These are phyloP conservation scores for Falco cherrug DNA, from an alignment of 2,797 vertebrate species.

Conservation along the genomic window DNA sequence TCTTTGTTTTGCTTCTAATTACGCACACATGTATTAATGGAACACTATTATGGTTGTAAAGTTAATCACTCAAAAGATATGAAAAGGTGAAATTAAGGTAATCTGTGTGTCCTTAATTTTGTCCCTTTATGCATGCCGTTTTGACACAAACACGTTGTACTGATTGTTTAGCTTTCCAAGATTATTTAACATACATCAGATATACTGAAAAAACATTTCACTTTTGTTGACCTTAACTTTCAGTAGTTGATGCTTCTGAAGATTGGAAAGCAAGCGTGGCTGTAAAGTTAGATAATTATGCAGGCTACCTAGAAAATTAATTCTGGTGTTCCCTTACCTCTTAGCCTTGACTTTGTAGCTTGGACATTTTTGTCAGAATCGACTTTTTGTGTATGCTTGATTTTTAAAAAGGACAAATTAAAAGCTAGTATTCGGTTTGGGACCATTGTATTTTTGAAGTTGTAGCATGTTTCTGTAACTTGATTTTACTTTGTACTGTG, in stretches of 20 bases:
- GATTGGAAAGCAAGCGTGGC: background rate
- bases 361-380: background rate
- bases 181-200: background rate
- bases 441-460: background rate
- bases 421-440: background rate
- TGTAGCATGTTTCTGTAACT: background rate
- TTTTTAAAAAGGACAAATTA: background rate
- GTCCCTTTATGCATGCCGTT: background rate
- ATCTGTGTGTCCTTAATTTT: background rate
- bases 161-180: background rate
- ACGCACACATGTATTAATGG: background rate
- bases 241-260: background rate
- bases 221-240: constrained; percentile 13
- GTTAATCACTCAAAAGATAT: background rate
- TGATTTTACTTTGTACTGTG: background rate
- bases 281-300: background rate
- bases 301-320: background rate
- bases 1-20: background rate
- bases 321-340: background rate
- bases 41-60: background rate
- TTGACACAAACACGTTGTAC: background rate
- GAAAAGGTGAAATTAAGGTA: background rate
- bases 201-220: background rate
- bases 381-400: background rate
- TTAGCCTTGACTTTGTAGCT: background rate